phyloP scores from a whole-genome alignment of 2,113 vertebrate genomes.

The Xiphophorus couchianus region DNA sequence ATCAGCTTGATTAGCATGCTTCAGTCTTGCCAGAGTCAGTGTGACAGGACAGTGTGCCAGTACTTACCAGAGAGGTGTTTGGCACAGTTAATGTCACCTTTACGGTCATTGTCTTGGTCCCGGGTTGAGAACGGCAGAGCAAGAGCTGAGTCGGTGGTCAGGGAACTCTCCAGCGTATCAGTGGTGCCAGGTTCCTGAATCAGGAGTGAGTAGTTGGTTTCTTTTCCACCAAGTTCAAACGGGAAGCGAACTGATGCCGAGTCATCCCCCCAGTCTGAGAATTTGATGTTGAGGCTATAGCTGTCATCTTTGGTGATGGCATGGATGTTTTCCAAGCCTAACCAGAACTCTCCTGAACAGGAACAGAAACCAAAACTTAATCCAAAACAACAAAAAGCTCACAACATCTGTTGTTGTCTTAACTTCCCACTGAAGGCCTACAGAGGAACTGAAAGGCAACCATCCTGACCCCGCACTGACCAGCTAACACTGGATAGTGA shows the following conservation, averaged over 20 bases:
- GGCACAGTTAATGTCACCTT: conserved; percentile 90
- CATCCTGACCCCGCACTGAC: conserved; percentile 14
- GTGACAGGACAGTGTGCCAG: background rate
- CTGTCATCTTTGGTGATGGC: conserved; percentile 77
- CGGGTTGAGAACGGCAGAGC: conserved; percentile 91
- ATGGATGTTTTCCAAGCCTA: conserved; percentile 91
- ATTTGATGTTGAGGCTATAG: conserved; percentile 83
- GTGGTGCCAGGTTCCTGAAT: conserved; percentile 73
- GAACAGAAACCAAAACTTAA: background rate
- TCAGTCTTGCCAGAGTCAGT: background rate
- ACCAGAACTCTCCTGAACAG: conserved; percentile 92
- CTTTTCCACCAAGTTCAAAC: conserved; percentile 83
- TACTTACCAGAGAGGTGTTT: conserved; percentile 90
- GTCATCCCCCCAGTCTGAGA: conserved; percentile 89
- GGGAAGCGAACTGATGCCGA: conserved; percentile 77
- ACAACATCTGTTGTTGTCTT: background rate
- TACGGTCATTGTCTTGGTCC: conserved; percentile 91
- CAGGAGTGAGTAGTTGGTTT: conserved; percentile 85
- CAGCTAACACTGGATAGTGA: conserved; percentile 18
- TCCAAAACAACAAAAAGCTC: background rate
- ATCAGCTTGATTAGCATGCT: conserved; percentile 4
- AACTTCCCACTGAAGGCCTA: background rate
- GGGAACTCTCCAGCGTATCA: conserved; percentile 82
- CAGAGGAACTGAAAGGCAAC: background rate
- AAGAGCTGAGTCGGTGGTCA: conserved; percentile 73